Percentiles rank a stretch among this genome's conserved stretches.
Conservation (phyloP, 2,797 vertebrate species). For the Gallinago nigripennis region DNA sequence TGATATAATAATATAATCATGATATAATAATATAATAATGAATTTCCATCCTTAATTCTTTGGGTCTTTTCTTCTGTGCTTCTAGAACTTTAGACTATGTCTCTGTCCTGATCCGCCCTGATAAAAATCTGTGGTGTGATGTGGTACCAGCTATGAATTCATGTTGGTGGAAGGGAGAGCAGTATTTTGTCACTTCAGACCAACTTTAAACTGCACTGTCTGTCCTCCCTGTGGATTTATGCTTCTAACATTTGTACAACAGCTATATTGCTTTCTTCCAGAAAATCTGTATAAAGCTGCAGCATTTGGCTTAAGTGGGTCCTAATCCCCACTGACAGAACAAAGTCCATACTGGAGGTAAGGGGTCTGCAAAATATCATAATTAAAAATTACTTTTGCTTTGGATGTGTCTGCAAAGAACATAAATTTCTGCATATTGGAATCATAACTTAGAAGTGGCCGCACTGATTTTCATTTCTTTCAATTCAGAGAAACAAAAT, state of each 20-base stretch:
- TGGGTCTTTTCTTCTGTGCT: background rate
- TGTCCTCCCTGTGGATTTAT: background rate
- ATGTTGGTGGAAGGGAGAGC: background rate
- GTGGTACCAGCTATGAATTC: background rate
- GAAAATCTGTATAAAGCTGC: background rate
- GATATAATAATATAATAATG: background rate
- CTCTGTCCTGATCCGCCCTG: background rate
- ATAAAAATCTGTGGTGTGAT: background rate
- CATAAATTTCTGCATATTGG: constrained; percentile 2
- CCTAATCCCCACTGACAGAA: constrained; percentile 12
- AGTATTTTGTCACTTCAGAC: background rate
- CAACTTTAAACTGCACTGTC: background rate
- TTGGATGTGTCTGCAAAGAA: background rate
- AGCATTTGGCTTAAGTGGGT: background rate
- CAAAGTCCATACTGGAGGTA: background rate
- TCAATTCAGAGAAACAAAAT: constrained; percentile 7
- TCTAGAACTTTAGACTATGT: background rate
- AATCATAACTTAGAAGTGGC: background rate
- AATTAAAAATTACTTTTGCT: constrained; percentile 20
- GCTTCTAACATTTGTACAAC: background rate
- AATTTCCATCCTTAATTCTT: background rate
- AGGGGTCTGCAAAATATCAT: constrained; percentile 5
- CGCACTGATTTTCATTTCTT: background rate
- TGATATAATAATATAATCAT: too few species aligned
- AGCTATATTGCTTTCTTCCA: background rate